Conservation (phyloP, 2,113 vertebrate genomes). For the Silurus glanis region DNA sequence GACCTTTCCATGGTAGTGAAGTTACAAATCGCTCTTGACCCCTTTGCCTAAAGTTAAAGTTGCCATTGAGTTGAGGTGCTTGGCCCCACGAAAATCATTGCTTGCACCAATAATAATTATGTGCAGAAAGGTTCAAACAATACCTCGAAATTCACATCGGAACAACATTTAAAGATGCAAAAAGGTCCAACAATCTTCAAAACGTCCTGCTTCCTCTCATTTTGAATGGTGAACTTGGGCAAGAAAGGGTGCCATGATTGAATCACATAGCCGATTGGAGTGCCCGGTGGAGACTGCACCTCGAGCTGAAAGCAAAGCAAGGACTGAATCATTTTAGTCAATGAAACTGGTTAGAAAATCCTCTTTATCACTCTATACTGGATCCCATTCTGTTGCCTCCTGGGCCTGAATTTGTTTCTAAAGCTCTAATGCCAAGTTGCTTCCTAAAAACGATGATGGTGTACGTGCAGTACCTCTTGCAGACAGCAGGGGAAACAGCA, state of each 20-base stretch:
- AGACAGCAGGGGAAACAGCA: slow-evolving; percentile 82
- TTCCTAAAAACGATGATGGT: not conserved
- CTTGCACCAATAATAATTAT: too few species aligned
- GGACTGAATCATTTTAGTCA: not conserved
- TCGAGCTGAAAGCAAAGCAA: slow-evolving; percentile 70
- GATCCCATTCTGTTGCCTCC: not conserved
- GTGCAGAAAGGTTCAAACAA: not conserved
- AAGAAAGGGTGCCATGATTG: slow-evolving; percentile 79
- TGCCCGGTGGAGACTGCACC: slow-evolving; percentile 79
- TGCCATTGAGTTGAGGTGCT: too few species aligned
- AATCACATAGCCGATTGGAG: slow-evolving; percentile 74
- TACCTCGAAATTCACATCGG: slow-evolving; percentile 81
- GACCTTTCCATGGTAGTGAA: too few species aligned
- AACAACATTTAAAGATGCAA: slow-evolving; percentile 72
- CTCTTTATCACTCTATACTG: too few species aligned
- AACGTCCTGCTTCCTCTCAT: slow-evolving; percentile 69
- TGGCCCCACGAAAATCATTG: too few species aligned
- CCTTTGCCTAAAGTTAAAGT: too few species aligned
- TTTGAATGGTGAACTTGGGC: slow-evolving; percentile 79
- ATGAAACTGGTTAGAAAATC: not conserved
- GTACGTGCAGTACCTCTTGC: slow-evolving; percentile 72
- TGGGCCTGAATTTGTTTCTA: not conserved
- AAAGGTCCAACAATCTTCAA: slow-evolving; percentile 77
- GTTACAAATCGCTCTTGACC: too few species aligned
- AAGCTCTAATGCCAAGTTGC: not conserved